Base-by-base conservation (phyloP, 64 coral and sea anemone species). In the Montipora efflorescens region DNA sequence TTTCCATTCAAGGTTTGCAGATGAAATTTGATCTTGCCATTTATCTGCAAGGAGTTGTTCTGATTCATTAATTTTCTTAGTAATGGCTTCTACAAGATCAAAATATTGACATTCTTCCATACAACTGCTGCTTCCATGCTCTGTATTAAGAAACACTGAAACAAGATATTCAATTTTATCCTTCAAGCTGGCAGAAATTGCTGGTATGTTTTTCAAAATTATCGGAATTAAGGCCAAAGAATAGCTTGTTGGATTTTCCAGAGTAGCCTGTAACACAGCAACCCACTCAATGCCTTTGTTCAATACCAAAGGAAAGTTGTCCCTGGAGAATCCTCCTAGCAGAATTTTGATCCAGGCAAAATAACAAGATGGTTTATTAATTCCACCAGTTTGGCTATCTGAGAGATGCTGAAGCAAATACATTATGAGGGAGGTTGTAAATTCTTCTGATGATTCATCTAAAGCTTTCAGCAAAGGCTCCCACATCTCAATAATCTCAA, bases 391-490 rank as follows among this genome's bases (percentile, higher is more conserved):
- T 23, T n/a, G 36, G 16, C 5, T 15, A 71, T 84, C 20, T 58
- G 66, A 76, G 0, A 75, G 47, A 18, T 66, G 48, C 46, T 59
- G 16, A 13, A 95, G 79, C 19, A 95, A 52, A 0, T 74, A n/a
- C 77, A 47, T 25, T 48, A 94, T 55, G 20, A 96, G 48, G 3
- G 71, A 74, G 52, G 89, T 70, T 46, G 94, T 84, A 89, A 99
- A 99, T 55, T 96, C 89, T 18, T 83, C 23, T 67, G 89, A 94
- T 11, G 59, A 79, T 90, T 87, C 89, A 55, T 96, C 89, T 4
- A 96, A 79, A 18, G 80, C 85, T 89, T 94, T 66, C 12, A 99
- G 82, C 8, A 99, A 90, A 47, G 92, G 88, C 52, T 89, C 90
- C 94, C 95, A 96, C 6, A 75, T 45, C 8, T 88, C 45, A 44